Evolutionary conservation across 2,113 vertebrate species (phyloP).

Genomic region (Pollachius pollachius): DNA sequence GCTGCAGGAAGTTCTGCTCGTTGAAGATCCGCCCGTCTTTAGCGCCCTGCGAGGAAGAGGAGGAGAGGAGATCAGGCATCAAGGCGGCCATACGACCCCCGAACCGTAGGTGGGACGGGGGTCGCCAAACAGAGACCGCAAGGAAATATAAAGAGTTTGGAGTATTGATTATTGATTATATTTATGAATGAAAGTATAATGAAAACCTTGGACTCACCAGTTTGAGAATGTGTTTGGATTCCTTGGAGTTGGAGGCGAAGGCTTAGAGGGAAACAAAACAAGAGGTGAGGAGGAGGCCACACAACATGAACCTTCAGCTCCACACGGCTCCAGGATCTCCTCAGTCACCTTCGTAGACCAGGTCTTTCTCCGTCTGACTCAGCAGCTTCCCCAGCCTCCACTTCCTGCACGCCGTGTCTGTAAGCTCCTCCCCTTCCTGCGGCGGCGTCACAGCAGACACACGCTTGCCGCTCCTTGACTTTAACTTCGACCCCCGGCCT

Average conservation of each 20-base stretch:
- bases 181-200: background rate
- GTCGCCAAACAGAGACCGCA: too few relatives aligned
- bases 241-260: slow-evolving; percentile 36
- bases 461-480: slow-evolving; percentile 57
- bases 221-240: slow-evolving; percentile 67
- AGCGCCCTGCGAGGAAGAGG: slow-evolving; percentile 71
- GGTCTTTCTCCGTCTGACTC: slow-evolving; percentile 54
- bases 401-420: slow-evolving; percentile 67
- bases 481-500: slow-evolving; percentile 28
- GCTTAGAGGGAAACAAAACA: slow-evolving; percentile 20
- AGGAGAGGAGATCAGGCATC: background rate
- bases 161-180: background rate
- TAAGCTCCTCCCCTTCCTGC: slow-evolving; percentile 61
- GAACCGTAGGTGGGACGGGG: too few relatives aligned
- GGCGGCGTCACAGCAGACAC: slow-evolving; percentile 53
- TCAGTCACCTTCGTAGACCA: slow-evolving; percentile 68
- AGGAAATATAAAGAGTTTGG: too few relatives aligned
- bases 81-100: too few relatives aligned
- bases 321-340: background rate
- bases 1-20: slow-evolving; percentile 91
- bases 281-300: background rate
- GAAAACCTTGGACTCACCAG: slow-evolving; percentile 57
- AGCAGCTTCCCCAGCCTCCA: slow-evolving; percentile 68
- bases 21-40: slow-evolving; percentile 89
- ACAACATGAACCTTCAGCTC: background rate